Conservation (phyloP, 2,888 invertebrate genomes). For the Nephrotoma guestfalica region DNA sequence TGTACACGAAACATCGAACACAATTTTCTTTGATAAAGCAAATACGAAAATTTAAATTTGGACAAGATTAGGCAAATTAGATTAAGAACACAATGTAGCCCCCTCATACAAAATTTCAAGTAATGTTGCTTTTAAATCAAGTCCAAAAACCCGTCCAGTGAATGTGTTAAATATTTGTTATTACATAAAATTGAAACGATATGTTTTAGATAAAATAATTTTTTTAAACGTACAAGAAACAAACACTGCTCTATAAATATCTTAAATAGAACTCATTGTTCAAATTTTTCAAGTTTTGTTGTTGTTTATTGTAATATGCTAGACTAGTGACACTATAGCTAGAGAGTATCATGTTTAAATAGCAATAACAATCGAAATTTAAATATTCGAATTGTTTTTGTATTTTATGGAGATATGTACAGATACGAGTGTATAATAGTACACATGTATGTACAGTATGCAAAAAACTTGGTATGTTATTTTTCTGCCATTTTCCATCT, state of each 20-base stretch:
- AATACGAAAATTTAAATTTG: not conserved
- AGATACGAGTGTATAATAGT: no score
- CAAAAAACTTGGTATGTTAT: not conserved
- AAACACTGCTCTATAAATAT: not conserved
- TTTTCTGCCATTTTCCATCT: not conserved
- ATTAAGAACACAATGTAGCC: not conserved
- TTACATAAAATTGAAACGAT: not conserved
- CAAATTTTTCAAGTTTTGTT: not conserved
- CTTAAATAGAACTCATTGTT: not conserved
- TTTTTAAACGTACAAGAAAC: not conserved
- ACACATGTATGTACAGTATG: not conserved
- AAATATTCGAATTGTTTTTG: not conserved
- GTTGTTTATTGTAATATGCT: not conserved
- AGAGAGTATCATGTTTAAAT: not conserved
- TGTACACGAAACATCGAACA: not conserved
- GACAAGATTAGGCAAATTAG: not conserved
- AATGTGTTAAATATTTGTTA: not conserved
- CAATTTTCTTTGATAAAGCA: not conserved
- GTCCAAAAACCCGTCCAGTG: not conserved
- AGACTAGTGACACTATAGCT: no score
- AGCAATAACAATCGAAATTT: not conserved
- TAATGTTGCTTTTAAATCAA: not conserved
- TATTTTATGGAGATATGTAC: not conserved
- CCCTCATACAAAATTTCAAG: not conserved
- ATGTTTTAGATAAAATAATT: not conserved